Base-by-base conservation (phyloP, 2,797 vertebrate species). In the Limnodromus scolopaceus region DNA sequence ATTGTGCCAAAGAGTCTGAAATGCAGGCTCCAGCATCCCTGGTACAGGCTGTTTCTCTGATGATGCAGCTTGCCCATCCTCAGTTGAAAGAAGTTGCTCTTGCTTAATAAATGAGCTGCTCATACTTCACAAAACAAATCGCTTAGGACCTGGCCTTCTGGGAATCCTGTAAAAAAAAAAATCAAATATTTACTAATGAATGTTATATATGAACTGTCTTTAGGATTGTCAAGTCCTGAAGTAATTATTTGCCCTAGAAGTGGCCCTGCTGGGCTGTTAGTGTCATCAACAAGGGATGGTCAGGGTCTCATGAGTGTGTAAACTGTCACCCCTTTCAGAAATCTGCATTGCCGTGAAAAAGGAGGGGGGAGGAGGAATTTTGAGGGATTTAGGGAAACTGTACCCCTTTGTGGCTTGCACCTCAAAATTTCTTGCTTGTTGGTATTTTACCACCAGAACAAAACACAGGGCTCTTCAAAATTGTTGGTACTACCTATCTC, bases 301-400 rank as follows among this genome's bases (percentile, higher is more conserved):
- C 14, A 30, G 69, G 13, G 27, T 65, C 32, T 84, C 9, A 4
- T 6, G 27, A 25, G 6, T 28, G 6, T 10, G 5, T 30, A 46
- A 92, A 53, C 28, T 60, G 23, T 51, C 74, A 16, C 11, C 36
- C 14, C 12, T 58, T 74, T 71, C 71, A 83, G 41, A 85, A 89
- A 65, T 71, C 36, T 27, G 4, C 23, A 11, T 45, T 55, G n/a
- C 19, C 61, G 3, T 71, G 39, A 91, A 71, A 53, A 36, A 5
- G 5, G 2, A 1, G 13, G 49, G 27, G 9, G 11, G 3, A 0
- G 12, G 12, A 25, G 8, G 9, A 32, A 2, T 43, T 70, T 51
- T 45, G 32, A 16, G 27, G 6, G 20, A 27, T 87, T 89, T 64
- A 38, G 48, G 61, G 27, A 71, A 81, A 46, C 19, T 24, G 3